Evolutionary conservation across 1,140 invertebrate species (phyloP), one percentile per base, ranked within the genome.

Genomic region (Drosophila erecta): DNA sequence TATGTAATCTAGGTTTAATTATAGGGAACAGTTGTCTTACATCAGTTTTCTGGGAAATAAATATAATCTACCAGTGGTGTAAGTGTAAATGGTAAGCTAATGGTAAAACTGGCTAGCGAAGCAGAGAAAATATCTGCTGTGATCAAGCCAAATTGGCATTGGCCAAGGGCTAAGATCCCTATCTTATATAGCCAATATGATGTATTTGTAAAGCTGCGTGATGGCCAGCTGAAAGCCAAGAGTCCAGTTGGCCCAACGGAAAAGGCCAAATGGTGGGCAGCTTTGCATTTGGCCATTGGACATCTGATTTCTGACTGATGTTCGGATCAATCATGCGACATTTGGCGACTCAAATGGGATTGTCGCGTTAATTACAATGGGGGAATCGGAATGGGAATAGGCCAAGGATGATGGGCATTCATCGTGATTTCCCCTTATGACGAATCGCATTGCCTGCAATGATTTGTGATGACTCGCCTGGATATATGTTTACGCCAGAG

Each of bases 361-460:
- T 78, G 79, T 86, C 76, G 83, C 83, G 81, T 87, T 86, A 86
- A 86, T 86, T 86, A 83, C 83, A 83, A 64, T 51, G 61, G 22
- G 49, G 49, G 37, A 55, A 37, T 43, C 4, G 56, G 41, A 43
- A 56, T 50, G 47, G 53, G 44, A 40, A 41, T 41, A 38, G 64
- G 51, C 51, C 46, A 38, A 44, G 30, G 38, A 71, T 64, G 50
- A 56, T 27, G 59, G 35, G 40, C 30, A 55, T 41, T 66, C 47
- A 57, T 75, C 40, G 53, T 35, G 17, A 38, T 72, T 57, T 41
- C 60, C 35, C 20, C 15, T 22, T 53, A 54, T 86, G 81, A 86
- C 81, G 79, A 78, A 75, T 86, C 65, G 73, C 70, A n/a, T 33
- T 6, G 59, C 47, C 59, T 58, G 75, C 78, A 61, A 76, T 86